Conservation (phyloP, 2,113 vertebrate species). For the Arothron firmamentum region DNA sequence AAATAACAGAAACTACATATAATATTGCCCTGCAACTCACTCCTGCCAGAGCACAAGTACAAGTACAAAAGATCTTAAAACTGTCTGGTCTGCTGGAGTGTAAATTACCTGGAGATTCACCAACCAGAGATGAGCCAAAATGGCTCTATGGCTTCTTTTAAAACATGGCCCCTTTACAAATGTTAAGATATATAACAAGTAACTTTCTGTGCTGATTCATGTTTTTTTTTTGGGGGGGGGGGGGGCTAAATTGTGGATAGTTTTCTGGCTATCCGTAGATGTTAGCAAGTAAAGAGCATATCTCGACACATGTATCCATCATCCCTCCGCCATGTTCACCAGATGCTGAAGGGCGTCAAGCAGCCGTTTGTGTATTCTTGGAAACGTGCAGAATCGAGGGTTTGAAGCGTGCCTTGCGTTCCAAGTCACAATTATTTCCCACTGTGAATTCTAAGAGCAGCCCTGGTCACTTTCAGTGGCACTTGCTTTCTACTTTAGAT, state of each 20-base stretch:
- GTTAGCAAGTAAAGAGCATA: not conserved
- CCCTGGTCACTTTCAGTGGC: constrained; percentile 44
- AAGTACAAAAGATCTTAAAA: constrained; percentile 45
- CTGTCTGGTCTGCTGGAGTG: constrained; percentile 41
- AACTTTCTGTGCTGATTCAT: too few relatives aligned
- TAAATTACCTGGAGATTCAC: constrained; percentile 42
- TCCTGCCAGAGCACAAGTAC: constrained; percentile 46
- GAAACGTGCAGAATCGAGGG: constrained; percentile 41
- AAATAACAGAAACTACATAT: constrained; percentile 29
- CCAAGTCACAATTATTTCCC: constrained; percentile 54
- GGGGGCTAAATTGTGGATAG: too few relatives aligned
- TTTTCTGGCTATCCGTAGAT: too few relatives aligned
- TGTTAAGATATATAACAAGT: too few relatives aligned
- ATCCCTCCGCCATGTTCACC: constrained; percentile 7
- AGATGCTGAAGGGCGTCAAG: constrained; percentile 27
- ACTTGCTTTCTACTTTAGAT: constrained; percentile 46
- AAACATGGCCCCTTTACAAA: too few relatives aligned
- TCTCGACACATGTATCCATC: constrained; percentile 39
- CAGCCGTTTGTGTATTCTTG: constrained; percentile 52
- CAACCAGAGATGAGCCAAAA: constrained; percentile 28
- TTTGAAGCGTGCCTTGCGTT: constrained; percentile 28
- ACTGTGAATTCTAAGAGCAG: constrained; percentile 45
- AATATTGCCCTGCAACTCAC: constrained; percentile 28
- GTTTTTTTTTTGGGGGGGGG: too few relatives aligned
- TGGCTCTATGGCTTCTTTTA: too few relatives aligned